phyloP scores from a whole-genome alignment of 2,113 vertebrate genomes.

The Prionailurus bengalensis region DNA sequence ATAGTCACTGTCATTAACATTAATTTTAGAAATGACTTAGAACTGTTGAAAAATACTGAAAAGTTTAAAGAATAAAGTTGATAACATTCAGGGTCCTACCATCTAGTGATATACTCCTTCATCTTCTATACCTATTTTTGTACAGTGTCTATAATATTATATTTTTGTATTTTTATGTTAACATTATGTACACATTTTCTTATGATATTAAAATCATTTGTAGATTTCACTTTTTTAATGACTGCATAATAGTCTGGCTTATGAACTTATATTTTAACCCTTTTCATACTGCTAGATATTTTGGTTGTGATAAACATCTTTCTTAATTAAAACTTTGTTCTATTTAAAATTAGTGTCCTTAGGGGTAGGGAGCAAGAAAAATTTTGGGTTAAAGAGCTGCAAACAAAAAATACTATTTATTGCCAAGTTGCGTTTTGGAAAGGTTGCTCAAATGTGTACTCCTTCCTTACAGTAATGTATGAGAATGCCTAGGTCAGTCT shows the following conservation, averaged over 20 bases:
- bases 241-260: neutral
- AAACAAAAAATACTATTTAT: slow-evolving; percentile 37
- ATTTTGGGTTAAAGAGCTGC: slow-evolving; percentile 37
- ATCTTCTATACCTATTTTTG: slow-evolving; percentile 20
- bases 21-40: slow-evolving; percentile 45
- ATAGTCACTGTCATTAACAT: neutral
- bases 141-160: slow-evolving; percentile 27
- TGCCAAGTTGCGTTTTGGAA: slow-evolving; percentile 51
- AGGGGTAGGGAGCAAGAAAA: slow-evolving; percentile 9
- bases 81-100: neutral
- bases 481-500: slow-evolving; percentile 41
- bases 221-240: slow-evolving; percentile 51
- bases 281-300: slow-evolving; percentile 23
- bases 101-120: slow-evolving; percentile 11
- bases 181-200: slow-evolving; percentile 2
- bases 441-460: slow-evolving; percentile 17
- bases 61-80: slow-evolving; percentile 41
- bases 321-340: slow-evolving; percentile 18
- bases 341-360: slow-evolving; percentile 24
- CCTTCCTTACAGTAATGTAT: neutral
- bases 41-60: slow-evolving; percentile 50
- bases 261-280: slow-evolving; percentile 28
- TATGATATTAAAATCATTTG: slow-evolving; percentile 9
- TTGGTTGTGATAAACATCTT: slow-evolving; percentile 40
- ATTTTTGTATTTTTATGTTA: slow-evolving; percentile 52